Base-by-base conservation (phyloP, 2,888 invertebrate genomes). In the Aquatica leii region DNA sequence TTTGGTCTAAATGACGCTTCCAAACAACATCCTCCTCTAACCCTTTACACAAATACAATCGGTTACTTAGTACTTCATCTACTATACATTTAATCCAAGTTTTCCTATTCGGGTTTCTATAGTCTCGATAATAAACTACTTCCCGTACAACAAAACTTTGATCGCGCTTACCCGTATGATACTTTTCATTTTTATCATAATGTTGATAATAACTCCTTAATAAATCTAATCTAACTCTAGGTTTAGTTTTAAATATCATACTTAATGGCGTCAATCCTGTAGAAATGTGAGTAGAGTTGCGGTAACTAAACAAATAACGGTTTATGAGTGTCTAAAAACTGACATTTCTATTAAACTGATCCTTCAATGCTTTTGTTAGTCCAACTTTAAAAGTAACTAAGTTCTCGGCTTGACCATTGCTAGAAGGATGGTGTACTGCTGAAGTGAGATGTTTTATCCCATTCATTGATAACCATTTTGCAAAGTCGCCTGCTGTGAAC, bases 401-500 rank as follows among this genome's bases (percentile, higher is more conserved):
- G 41, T 54, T 54, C 24, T 54, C 40, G 8, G 37, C 18, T 24
- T 24, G 24, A 1, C 53, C 41, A 21, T 54, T 54, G 2, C 21
- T 41, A 8, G 40, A 54, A n/a, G n/a, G n/a, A n/a, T n/a, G n/a
- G n/a, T n/a, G n/a, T n/a, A n/a, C n/a, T n/a, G n/a, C n/a, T n/a
- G n/a, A n/a, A n/a, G n/a, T n/a, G n/a, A n/a, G n/a, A n/a, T n/a
- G n/a, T n/a, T n/a, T n/a, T n/a, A n/a, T 43, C 1, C 18, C 43
- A 24, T 46, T 55, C 14, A 49, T 35, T 14, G 40, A 18, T 21
- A 69, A 71, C 63, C 71, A 73, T 31, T 58, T 35, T 41, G 60
- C 48, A 59, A 74, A 72, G 51, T 68, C 62, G 5, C 61, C 61
- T 11, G 73, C 68, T 6, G 43, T 55, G 51, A 75, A 69, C 17